Evolutionary conservation across 1,140 invertebrate genomes (phyloP), one percentile per base, ranked within the genome.

Genomic region (Thaumatotibia leucotreta): DNA sequence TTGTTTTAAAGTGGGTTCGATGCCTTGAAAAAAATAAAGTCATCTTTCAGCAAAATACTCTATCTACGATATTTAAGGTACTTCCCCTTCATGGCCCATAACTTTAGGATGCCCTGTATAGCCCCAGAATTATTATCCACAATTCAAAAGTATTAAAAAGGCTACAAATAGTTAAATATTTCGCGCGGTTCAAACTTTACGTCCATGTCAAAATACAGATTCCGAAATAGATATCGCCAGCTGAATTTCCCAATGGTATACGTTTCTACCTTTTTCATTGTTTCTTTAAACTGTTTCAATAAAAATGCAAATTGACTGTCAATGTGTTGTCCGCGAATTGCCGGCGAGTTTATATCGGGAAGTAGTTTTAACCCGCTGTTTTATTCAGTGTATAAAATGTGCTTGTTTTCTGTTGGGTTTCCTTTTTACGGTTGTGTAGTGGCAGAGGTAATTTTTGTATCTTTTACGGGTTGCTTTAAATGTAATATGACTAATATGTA

Each of bases 271-370:
- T 67, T 73, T 76, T 73, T 73, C 75, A 79, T 80, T 82, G 80
- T 79, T 81, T 84, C 82, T 79, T 82, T 79, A 84, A 86, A 84
- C 82, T 77, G 69, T 78, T 77, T 73, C 80, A 83, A 84, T 80
- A 86, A 84, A 86, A 84, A 86, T 86, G 79, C 76, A 84, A 87
- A 87, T 84, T 67, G 64, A 79, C 76, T 72, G 77, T 82, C 79
- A 80, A 74, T 72, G 69, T 73, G 75, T 73, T 75, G 77, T 75
- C 74, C 75, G 72, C 73, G 70, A 79, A 83, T 82, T 75, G 80
- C 80, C 66, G 69, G 66, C 80, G 77, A 84, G 73, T 86, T 86
- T 81, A 77, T 76, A 75, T 77, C 62, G 52, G 52, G 52, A 58
- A 58, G 39, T 64, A 76, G 67, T 73, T 76, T 69, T 67, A 71